phyloP scores from a whole-genome alignment of 2,888 invertebrate genomes.

The Lasioglossum malachurum region DNA sequence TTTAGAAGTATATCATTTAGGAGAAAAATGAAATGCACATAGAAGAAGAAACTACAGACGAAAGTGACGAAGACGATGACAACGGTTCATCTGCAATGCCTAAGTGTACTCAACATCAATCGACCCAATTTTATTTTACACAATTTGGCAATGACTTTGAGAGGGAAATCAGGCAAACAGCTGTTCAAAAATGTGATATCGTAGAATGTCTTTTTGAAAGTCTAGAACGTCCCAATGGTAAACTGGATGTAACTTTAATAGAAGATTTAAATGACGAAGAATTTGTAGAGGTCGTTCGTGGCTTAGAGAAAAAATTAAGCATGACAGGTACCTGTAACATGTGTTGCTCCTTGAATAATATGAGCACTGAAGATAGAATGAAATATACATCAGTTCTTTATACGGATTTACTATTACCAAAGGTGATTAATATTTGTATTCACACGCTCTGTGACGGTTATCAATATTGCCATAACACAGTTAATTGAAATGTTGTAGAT shows the following conservation, averaged over 20 bases:
- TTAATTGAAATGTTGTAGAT: constrained; percentile 60
- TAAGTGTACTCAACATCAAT: constrained; percentile 39
- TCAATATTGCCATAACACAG: background rate
- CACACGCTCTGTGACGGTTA: background rate
- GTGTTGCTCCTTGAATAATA: constrained; percentile 71
- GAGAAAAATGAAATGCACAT: constrained; percentile 12
- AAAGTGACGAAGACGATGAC: constrained; percentile 12
- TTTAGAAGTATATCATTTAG: constrained; percentile 26
- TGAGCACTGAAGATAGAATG: constrained; percentile 69
- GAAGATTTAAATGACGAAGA: constrained; percentile 70
- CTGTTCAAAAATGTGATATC: constrained; percentile 58
- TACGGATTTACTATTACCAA: constrained; percentile 73
- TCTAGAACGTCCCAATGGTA: constrained; percentile 71
- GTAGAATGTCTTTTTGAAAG: constrained; percentile 72
- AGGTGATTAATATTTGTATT: constrained; percentile 63
- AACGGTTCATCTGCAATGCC: background rate
- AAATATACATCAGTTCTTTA: constrained; percentile 72
- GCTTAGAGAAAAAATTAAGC: constrained; percentile 70
- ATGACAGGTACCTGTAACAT: constrained; percentile 74
- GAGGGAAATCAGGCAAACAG: background rate
- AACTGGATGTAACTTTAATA: constrained; percentile 67
- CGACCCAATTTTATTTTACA: constrained; percentile 70
- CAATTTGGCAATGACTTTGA: constrained; percentile 17
- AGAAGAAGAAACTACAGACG: constrained; percentile 24
- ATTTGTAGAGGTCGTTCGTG: constrained; percentile 62